These are phyloP conservation scores for Felis catus DNA, from an alignment of 2,113 vertebrate species.

Conservation along the genomic window F.catus_Fca126_mat1.0 CM031412.1:112641501-112642000, in stretches of 20 bases:
- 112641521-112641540: conserved; percentile 67
- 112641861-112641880: background rate
- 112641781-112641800: background rate
- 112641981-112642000: background rate
- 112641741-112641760: background rate
- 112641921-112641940: fast-evolving
- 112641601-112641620: background rate
- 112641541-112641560: conserved; percentile 73
- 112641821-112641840: background rate
- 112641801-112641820: background rate
- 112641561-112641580: conserved; percentile 69
- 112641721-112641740: conserved; percentile 35
- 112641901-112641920: background rate
- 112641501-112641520: conserved; percentile 67
- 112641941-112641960: background rate
- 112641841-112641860: background rate
- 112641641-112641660: background rate
- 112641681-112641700: background rate
- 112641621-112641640: background rate
- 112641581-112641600: conserved; percentile 70
- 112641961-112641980: background rate
- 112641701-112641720: background rate
- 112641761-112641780: conserved; percentile 24
- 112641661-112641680: conserved; percentile 17
- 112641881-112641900: background rate